Evolutionary conservation across 2,888 invertebrate genomes (phyloP).

Genomic region (Philopedon plagiatum): DNA sequence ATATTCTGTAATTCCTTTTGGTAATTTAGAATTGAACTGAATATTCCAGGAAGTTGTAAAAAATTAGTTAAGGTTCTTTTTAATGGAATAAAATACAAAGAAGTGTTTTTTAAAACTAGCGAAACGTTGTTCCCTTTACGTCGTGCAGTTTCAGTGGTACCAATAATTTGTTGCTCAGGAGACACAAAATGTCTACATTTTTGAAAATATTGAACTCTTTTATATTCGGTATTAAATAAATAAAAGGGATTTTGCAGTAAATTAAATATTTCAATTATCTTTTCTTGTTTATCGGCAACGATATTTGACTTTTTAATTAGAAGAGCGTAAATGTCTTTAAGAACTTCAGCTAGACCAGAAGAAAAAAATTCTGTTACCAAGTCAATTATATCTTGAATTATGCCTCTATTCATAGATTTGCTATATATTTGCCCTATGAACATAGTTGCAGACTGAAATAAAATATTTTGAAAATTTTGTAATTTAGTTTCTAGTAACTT

Average conservation of each 20-base stretch:
- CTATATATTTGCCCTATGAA: neutral
- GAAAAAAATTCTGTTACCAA: neutral
- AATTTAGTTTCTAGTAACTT: neutral
- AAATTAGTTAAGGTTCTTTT: neutral
- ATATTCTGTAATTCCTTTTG: neutral
- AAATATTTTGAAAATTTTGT: neutral
- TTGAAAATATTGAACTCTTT: slow-evolving; percentile 39
- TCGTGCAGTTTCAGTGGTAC: neutral
- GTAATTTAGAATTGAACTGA: neutral
- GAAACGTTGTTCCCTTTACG: neutral
- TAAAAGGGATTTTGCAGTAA: slow-evolving; percentile 25
- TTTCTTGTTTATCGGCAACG: neutral
- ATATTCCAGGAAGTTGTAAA: slow-evolving; percentile 5
- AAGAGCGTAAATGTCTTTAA: neutral
- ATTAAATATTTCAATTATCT: neutral
- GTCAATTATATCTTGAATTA: slow-evolving; percentile 2
- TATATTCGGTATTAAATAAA: slow-evolving; percentile 30
- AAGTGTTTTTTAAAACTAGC: slow-evolving; percentile 5
- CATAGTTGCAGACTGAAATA: neutral
- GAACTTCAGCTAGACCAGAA: neutral
- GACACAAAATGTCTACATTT: neutral
- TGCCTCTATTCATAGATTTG: neutral
- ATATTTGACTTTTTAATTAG: neutral
- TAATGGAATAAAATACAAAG: slow-evolving; percentile 3
- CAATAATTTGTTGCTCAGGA: neutral